Conservation (phyloP, 2,113 vertebrate species). For the Laticauda laticaudata region DNA sequence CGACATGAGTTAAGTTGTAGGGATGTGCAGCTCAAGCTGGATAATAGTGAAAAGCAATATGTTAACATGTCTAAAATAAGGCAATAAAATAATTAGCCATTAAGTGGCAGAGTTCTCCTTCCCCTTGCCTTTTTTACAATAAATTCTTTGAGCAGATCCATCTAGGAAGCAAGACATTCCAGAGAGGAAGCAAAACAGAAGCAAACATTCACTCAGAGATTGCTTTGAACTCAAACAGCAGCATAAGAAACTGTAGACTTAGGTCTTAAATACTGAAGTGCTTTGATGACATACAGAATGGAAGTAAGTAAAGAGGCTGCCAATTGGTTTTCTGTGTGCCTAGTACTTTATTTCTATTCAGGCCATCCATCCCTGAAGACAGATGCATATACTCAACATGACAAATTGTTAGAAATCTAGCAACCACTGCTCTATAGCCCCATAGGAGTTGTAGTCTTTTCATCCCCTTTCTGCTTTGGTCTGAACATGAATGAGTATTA, state of each 20-base stretch:
- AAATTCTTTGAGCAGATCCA: slow-evolving; percentile 16
- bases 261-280: background rate
- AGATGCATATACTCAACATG: background rate
- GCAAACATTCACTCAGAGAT: background rate
- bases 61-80: background rate
- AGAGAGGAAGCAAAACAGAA: background rate
- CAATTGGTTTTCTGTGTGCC: background rate
- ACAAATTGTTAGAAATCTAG: slow-evolving; percentile 9
- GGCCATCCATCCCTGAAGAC: background rate
- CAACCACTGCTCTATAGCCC: background rate
- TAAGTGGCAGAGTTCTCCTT: background rate
- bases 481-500: background rate
- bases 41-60: background rate
- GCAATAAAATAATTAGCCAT: background rate
- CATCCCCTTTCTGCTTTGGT: background rate
- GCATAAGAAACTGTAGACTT: background rate
- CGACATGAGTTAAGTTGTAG: background rate
- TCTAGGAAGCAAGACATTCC: background rate
- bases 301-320: background rate
- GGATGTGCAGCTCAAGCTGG: slow-evolving; percentile 6
- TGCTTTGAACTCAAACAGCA: slow-evolving; percentile 23
- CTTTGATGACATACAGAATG: background rate
- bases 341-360: background rate
- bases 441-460: background rate
- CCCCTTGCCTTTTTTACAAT: background rate